Base-by-base conservation (phyloP, 2,113 vertebrate species). In the Centropus bengalensis region DNA sequence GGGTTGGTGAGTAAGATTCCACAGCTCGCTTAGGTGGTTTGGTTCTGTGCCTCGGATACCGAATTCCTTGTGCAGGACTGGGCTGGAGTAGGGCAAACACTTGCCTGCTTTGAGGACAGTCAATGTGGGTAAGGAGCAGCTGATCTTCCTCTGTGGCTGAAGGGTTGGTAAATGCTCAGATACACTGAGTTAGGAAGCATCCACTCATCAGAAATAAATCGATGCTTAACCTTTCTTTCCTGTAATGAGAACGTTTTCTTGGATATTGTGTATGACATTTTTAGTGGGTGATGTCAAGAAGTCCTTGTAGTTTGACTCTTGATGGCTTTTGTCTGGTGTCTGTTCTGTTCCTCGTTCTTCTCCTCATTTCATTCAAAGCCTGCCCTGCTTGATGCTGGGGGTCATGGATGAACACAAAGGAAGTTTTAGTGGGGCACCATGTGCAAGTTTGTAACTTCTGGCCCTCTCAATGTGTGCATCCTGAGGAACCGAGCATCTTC, bases 381-480 rank as follows among this genome's bases (percentile, higher is more conserved):
- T 23, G 81, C n/a, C 33, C 67, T 76, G 51, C 56, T 64, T 7
- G 33, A 30, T 33, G 64, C 69, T 32, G 55, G 14, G 9, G 38
- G 5, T 62, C 28, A 5, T 6, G 38, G 45, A 18, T 13, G 51
- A 6, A 20, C 12, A 44, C 44, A 69, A 10, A n/a, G 40, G 3
- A 55, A 8, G 54, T 56, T 67, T 45, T 36, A 42, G 5, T n/a
- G 55, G 55, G 24, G 32, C 23, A 5, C 33, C 33, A 5, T 3
- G 0, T 18, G 20, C 36, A 12, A 38, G 40, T 7, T 63, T 3
- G 2, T 81, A 63, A 8, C 38, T 55, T 44, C 22, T 40, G 52
- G 51, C 51, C 32, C 38, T 49, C 36, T 0, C 0, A 45, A 30
- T 8, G 9, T 9, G 24, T 0, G 0, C 4, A 4, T 38, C 19